These are phyloP conservation scores for Champsocephalus gunnari DNA, from an alignment of 2,797 vertebrate species.

Conservation along the genomic window DNA sequence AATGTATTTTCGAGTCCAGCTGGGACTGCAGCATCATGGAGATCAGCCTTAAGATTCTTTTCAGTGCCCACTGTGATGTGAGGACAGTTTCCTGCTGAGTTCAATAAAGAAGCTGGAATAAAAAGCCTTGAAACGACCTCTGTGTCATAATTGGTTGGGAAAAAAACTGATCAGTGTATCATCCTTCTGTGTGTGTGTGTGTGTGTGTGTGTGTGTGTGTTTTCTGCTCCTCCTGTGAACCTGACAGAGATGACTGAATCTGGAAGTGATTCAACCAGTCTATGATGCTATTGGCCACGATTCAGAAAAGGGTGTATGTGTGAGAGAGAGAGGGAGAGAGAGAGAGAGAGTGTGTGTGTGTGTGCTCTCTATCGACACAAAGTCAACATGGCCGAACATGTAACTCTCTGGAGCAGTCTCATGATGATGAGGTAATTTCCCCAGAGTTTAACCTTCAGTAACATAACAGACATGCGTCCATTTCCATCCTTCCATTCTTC, in stretches of 20 bases:
- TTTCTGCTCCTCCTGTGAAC: constrained; percentile 80
- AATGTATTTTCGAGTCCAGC: constrained; percentile 37
- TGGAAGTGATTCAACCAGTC: constrained; percentile 92
- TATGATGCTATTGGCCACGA: constrained; percentile 89
- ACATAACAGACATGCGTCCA: constrained; percentile 75
- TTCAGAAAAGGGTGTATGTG: constrained; percentile 81
- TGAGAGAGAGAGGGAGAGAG: background rate
- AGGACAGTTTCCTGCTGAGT: constrained; percentile 25
- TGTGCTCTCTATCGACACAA: constrained; percentile 55
- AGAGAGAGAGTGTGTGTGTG: no score
- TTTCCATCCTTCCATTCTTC: constrained; percentile 52
- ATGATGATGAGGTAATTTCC: constrained; percentile 92
- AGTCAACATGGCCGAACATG: constrained; percentile 88
- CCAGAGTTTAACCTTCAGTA: constrained; percentile 88
- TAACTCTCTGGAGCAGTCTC: constrained; percentile 81
- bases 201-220: constrained; percentile 34
- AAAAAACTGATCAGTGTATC: constrained; percentile 44
- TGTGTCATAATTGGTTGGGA: constrained; percentile 29
- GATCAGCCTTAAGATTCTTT: constrained; percentile 30
- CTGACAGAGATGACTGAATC: constrained; percentile 84
- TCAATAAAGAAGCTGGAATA: constrained; percentile 26
- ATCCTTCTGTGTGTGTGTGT: constrained; percentile 45
- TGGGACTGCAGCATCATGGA: constrained; percentile 22
- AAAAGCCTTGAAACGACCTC: constrained; percentile 43
- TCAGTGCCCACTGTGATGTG: constrained; percentile 34